phyloP scores from a whole-genome alignment of 2,888 invertebrate genomes.

The Drosophila birchii region DNA sequence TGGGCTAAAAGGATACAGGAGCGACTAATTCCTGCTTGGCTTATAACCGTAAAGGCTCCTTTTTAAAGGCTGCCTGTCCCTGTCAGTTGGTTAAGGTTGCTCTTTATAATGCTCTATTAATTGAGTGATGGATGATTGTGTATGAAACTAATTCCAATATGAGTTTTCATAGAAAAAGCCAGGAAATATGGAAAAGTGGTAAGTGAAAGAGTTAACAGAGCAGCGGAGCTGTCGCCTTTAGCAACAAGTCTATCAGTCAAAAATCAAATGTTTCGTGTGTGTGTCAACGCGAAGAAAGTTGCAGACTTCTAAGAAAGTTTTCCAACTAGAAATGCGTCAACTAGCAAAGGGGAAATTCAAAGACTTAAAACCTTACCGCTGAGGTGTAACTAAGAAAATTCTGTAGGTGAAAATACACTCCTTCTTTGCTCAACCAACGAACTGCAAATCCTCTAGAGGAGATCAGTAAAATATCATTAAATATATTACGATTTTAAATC shows the following conservation, averaged over 20 bases:
- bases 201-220: slow-evolving; percentile 1
- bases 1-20: slow-evolving; percentile 58
- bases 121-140: slow-evolving; percentile 69
- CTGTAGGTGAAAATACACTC: not conserved
- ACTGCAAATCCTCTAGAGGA: slow-evolving; percentile 34
- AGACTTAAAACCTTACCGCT: not conserved
- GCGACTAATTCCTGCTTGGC: slow-evolving; percentile 18
- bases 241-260: slow-evolving; percentile 84
- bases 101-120: slow-evolving; percentile 66
- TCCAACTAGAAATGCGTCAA: slow-evolving; percentile 12
- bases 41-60: slow-evolving; percentile 6
- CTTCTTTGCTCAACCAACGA: not conserved
- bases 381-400: not conserved
- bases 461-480: not conserved
- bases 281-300: slow-evolving; percentile 18
- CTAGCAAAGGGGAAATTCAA: slow-evolving; percentile 26
- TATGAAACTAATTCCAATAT: slow-evolving; percentile 59
- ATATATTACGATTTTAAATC: no score
- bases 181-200: not conserved
- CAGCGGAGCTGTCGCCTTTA: slow-evolving; percentile 75
- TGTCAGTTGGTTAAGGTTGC: slow-evolving; percentile 51
- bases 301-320: slow-evolving; percentile 10
- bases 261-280: slow-evolving; percentile 61
- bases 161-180: not conserved
- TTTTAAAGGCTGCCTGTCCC: slow-evolving; percentile 5